Conservation (phyloP, 2,888 invertebrate genomes). For the Morpho achilles region DNA sequence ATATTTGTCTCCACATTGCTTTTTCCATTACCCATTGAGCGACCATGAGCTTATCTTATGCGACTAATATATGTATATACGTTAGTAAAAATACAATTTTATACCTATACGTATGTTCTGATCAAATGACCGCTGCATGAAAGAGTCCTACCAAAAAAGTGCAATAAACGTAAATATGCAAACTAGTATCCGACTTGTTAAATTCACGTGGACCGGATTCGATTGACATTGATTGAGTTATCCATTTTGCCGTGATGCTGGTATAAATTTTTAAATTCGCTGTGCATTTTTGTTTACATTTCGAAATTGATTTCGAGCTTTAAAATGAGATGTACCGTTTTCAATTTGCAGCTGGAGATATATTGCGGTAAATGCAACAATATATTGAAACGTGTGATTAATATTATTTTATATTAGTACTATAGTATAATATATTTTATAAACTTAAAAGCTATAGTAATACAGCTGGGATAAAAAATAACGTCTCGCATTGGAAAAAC, state of each 20-base stretch:
- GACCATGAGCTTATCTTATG: too few species aligned
- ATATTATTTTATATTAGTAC: not conserved
- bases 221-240: constrained; percentile 74
- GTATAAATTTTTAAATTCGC: constrained; percentile 33
- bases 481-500: too few species aligned
- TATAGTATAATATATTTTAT: not conserved
- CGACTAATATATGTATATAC: too few species aligned
- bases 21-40: too few species aligned
- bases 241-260: constrained; percentile 39
- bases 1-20: too few species aligned
- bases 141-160: too few species aligned
- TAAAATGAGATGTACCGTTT: constrained; percentile 17
- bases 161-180: constrained; percentile 25
- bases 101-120: too few species aligned
- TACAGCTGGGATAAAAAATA: too few species aligned
- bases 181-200: constrained; percentile 55
- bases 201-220: constrained; percentile 52
- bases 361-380: constrained; percentile 1
- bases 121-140: too few species aligned
- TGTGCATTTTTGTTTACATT: constrained; percentile 24
- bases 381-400: not conserved
- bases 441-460: too few species aligned
- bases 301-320: constrained; percentile 26
- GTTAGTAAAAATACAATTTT: too few species aligned
- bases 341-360: constrained; percentile 15